These are phyloP conservation scores for Mesembrinibis cayennensis DNA, from an alignment of 2,113 vertebrate species.

Conservation along the genomic window DNA sequence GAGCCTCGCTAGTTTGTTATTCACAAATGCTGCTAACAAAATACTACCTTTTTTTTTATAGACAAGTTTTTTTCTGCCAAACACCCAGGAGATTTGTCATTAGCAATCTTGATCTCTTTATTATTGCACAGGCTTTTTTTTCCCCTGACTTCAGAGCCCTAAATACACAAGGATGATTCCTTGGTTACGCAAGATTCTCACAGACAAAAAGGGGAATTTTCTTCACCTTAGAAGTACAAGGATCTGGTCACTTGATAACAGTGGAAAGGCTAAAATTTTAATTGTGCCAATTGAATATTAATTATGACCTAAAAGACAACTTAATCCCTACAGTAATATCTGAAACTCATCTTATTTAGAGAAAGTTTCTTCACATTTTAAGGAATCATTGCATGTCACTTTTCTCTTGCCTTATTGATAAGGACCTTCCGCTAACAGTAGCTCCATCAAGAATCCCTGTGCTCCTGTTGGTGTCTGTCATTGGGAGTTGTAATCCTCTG, in stretches of 20 bases:
- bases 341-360: neutral
- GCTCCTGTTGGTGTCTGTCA: neutral
- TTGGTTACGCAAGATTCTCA: neutral
- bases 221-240: neutral
- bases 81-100: neutral
- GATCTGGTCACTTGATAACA: neutral
- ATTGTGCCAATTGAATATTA: neutral
- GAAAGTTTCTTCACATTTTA: neutral
- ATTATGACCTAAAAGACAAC: neutral
- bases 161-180: neutral
- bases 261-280: neutral
- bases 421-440: neutral
- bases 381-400: neutral
- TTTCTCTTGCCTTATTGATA: neutral
- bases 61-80: neutral
- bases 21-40: slow-evolving; percentile 26
- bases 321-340: neutral
- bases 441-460: neutral
- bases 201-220: neutral
- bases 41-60: neutral
- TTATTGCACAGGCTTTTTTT: neutral
- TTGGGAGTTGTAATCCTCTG: neutral
- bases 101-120: slow-evolving; percentile 1
- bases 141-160: neutral
- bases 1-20: neutral